Evolutionary conservation across 2,888 invertebrate genomes (phyloP), one percentile per base, ranked within the genome.

Genomic region (Torymus aiolomorphi): DNA sequence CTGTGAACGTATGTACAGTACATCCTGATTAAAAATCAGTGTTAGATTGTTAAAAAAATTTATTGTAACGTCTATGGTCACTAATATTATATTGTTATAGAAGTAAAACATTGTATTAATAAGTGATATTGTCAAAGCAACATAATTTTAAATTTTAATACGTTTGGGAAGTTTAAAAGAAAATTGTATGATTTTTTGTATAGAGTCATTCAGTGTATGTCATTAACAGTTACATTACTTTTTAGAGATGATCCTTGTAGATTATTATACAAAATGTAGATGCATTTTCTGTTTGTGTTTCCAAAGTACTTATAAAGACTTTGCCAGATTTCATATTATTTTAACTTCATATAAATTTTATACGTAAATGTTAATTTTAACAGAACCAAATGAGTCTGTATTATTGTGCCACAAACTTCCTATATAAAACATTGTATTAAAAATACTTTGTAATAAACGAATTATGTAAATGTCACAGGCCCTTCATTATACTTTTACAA

Each of bases 1-100:
- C 76, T 86, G 84, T 66, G 75, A 75, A 80, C 78, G 82, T 70
- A 86, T 88, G 89, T 89, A 89, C 87, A 87, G 88, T 87, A 86
- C 88, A 88, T 85, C 84, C 87, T 88, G 86, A 88, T 89, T 86
- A 82, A 83, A 82, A 88, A 88, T 87, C 87, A 86, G 86, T 85
- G 85, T 86, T 89, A 87, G 85, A 86, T 89, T 88, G 87, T 87
- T 88, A 86, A 86, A 84, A 20, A 84, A 86, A 85, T 83, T 83
- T 85, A 84, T 84, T 85, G 82, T 81, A 79, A 72, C 76, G 63
- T 75, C 66, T 85, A 86, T 84, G 84, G 83, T 87, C 84, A 84
- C 84, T 85, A 83, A 81, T 84, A 84, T 84, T 83, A 83, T 84
- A 85, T 86, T 87, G 86, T 88, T 88, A 87, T 84, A 85, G 82